These are phyloP conservation scores for Monopis laevigella DNA, from an alignment of 2,888 invertebrate genomes.

Conservation along the genomic window DNA sequence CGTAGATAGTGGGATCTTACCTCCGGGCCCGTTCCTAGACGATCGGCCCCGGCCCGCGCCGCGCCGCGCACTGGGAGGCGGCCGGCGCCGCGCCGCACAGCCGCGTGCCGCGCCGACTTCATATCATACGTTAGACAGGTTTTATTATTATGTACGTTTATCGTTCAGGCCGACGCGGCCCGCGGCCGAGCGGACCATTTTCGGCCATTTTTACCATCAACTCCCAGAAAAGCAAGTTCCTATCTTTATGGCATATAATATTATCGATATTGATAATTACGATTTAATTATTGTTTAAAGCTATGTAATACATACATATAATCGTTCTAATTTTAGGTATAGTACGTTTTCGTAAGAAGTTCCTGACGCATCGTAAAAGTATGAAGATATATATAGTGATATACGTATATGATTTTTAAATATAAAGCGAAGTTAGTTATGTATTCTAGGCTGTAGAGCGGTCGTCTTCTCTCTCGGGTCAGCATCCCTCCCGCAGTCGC, in stretches of 20 bases:
- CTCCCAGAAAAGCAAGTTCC: conserved; percentile 70
- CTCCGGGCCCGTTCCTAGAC: conserved; percentile 24
- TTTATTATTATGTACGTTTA: conserved; percentile 65
- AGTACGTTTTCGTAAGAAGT: conserved; percentile 69
- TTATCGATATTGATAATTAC: conserved; percentile 70
- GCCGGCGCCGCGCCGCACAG: conserved; percentile 43
- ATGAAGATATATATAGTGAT: conserved; percentile 66
- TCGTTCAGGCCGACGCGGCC: conserved; percentile 50
- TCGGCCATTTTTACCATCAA: conserved; percentile 53
- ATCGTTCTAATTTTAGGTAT: conserved; percentile 69
- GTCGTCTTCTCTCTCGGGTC: conserved; percentile 41
- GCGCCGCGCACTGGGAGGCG: conserved; percentile 62
- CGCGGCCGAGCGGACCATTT: conserved; percentile 54
- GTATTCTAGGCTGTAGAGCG: conserved; percentile 66
- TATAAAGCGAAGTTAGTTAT: conserved; percentile 62
- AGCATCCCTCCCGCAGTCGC: conserved; percentile 6
- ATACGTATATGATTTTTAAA: conserved; percentile 67
- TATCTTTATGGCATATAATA: conserved; percentile 71
- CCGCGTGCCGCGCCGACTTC: conserved; percentile 43
- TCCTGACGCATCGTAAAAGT: conserved; percentile 68
- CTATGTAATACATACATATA: conserved; percentile 70
- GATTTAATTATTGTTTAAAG: conserved; percentile 70
- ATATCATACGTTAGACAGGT: conserved; percentile 68
- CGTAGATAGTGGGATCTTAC: conserved; percentile 20
- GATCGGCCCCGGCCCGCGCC: conserved; percentile 36